Base-by-base conservation (phyloP, 2,113 vertebrate species). In the Onychostruthus taczanowskii region DNA sequence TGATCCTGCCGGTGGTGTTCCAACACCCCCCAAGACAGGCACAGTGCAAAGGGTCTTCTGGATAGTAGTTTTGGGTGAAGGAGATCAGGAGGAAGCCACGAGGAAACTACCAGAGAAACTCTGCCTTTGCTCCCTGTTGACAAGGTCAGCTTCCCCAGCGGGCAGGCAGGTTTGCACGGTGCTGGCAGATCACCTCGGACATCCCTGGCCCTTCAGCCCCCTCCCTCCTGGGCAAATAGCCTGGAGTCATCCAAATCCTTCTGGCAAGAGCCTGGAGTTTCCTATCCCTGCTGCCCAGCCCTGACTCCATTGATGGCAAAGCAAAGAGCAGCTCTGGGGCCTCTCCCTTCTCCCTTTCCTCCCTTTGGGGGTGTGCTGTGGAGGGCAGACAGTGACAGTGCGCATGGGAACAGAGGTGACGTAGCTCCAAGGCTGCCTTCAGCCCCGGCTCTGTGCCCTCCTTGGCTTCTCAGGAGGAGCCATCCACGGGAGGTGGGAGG, bases 341-440 rank as follows among this genome's bases (percentile, higher is more conserved):
- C 67, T 89, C 39, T 72, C 15, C 35, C 39, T 77, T 78, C 30
- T 67, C 24, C 67, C n/a, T 16, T 47, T 62, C 19, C 37, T 80
- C 17, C 49, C 46, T 27, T 22, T 1, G 7, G 2, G 56, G 20
- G 3, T 44, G 35, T 7, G 17, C 64, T 43, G 46, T 2, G 2
- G 49, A 63, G 93, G 77, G 80, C 68, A 75, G 75, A 7, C 1
- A 1, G 55, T 77, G 67, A 23, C 47, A 33, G 37, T 0, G 0
- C 14, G n/a, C 2, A 3, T 0, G 2, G 67, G 39, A 55, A 47
- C 0, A 3, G 52, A 73, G 39, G 50, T 50, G 83, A 89, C 7
- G 11, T 6, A 33, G 33, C 74, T 70, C 76, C 46, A 55, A 46
- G 50, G 7, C 10, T 15, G 10, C 67, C 46, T 61, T 81, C 61